Evolutionary conservation across 2,888 invertebrate genomes (phyloP), one percentile per base, ranked within the genome.

Genomic region (Colletes collaris): DNA sequence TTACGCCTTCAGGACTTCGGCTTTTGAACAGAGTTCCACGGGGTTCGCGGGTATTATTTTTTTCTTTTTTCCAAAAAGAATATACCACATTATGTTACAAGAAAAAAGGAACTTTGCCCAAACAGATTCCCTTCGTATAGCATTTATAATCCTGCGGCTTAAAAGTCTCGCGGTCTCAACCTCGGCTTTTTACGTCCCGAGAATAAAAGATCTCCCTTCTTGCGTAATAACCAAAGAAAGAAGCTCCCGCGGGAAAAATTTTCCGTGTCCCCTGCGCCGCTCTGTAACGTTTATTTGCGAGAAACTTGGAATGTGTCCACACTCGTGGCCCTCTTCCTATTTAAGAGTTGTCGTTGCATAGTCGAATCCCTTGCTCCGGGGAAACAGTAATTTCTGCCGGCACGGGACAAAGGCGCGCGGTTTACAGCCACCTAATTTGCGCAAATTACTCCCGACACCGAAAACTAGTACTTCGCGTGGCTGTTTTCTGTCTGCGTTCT

Each of bases 251-350:
- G 59, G 64, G 77, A 44, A 37, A 65, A 65, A 64, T 76, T 69
- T 55, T 40, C 16, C 68, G 37, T 77, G 68, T 44, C 44, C 50
- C 65, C 7, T 27, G 2, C 16, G 35, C 37, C 11, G 4, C 44
- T n/a, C 55, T 55, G 76, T 76, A 78, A 78, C 77, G 69, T 76
- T 78, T 78, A 78, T 69, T 78, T 60, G 76, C 76, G 76, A 76
- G 69, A 44, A 76, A 76, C 64, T 76, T 69, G 76, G 76, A 76
- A 78, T 76, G 76, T 76, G 77, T 78, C 76, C 75, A 68, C 67
- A 59, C 69, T 53, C 69, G 56, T 55, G 56, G 50, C 19, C 66
- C 72, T 44, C 64, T 49, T 53, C 13, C 56, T 56, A 52, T 73
- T 73, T 76, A 44, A 66, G 16, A 50, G 72, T 37, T 64, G 59